Evolutionary conservation across 2,888 invertebrate genomes (phyloP).

Genomic region (Eremobia ochroleuca): DNA sequence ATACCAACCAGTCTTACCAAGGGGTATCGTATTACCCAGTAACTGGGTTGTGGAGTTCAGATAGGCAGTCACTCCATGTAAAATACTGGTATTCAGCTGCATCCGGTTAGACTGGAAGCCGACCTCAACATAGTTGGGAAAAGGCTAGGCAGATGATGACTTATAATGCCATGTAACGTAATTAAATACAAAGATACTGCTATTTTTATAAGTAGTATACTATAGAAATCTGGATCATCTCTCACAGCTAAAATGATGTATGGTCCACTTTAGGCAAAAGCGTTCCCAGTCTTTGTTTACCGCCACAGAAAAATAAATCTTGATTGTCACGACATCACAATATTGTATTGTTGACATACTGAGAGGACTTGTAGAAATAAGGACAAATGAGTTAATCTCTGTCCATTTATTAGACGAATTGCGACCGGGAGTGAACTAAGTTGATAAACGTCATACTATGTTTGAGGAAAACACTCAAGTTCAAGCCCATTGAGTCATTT

Average conservation of each 20-base stretch:
- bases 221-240: constrained; percentile 19
- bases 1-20: too few relatives aligned
- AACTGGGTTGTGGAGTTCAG: too few relatives aligned
- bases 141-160: too few relatives aligned
- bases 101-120: too few relatives aligned
- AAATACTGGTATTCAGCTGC: too few relatives aligned
- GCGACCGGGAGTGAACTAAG: neutral
- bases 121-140: too few relatives aligned
- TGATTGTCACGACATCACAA: constrained; percentile 33
- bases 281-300: constrained; percentile 19
- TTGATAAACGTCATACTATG: constrained; percentile 16
- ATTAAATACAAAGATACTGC: neutral
- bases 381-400: constrained; percentile 39
- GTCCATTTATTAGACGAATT: constrained; percentile 36
- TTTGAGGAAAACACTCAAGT: constrained; percentile 28
- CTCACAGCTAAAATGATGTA: constrained; percentile 24
- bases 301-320: constrained; percentile 37
- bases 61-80: too few relatives aligned
- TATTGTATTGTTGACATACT: constrained; percentile 13
- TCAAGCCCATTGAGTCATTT: constrained; percentile 35
- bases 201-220: neutral
- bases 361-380: constrained; percentile 35
- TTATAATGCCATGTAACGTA: too few relatives aligned
- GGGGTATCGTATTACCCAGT: too few relatives aligned
- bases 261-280: constrained; percentile 16